phyloP scores from a whole-genome alignment of 2,888 invertebrate genomes.

The Hypena proboscidalis region DNA sequence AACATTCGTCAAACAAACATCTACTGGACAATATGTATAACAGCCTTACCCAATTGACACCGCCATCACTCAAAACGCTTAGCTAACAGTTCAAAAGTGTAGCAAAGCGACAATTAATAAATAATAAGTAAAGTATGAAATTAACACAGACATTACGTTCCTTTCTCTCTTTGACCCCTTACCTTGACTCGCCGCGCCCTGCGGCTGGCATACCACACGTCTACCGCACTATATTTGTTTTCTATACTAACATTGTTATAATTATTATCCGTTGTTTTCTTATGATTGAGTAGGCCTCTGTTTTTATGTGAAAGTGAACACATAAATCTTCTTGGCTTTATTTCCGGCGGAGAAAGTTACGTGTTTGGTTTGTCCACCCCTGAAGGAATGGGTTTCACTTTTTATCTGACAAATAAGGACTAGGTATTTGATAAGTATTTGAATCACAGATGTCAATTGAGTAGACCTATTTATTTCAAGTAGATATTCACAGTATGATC shows the following conservation, averaged over 20 bases:
- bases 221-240: conserved; percentile 51
- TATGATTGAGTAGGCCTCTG: conserved; percentile 30
- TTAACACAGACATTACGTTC: conserved; percentile 72
- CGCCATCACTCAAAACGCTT: conserved; percentile 5
- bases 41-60: conserved; percentile 3
- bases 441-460: no score
- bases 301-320: conserved; percentile 7
- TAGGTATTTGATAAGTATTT: no score
- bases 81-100: conserved; percentile 8
- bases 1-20: no score
- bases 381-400: no score
- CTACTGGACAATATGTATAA: no score
- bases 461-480: no score
- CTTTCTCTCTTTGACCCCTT: conserved; percentile 80
- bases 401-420: no score
- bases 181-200: conserved; percentile 83
- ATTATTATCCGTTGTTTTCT: conserved; percentile 43
- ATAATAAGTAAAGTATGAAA: conserved; percentile 54
- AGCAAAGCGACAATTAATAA: conserved; percentile 12
- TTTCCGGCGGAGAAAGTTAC: no score
- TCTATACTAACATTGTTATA: conserved; percentile 51
- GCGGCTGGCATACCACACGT: conserved; percentile 73
- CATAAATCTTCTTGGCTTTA: conserved; percentile 5
- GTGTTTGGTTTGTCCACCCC: no score
- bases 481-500: no score